Evolutionary conservation across 2,888 invertebrate species (phyloP).

Genomic region (Heterodera filipjevi): DNA sequence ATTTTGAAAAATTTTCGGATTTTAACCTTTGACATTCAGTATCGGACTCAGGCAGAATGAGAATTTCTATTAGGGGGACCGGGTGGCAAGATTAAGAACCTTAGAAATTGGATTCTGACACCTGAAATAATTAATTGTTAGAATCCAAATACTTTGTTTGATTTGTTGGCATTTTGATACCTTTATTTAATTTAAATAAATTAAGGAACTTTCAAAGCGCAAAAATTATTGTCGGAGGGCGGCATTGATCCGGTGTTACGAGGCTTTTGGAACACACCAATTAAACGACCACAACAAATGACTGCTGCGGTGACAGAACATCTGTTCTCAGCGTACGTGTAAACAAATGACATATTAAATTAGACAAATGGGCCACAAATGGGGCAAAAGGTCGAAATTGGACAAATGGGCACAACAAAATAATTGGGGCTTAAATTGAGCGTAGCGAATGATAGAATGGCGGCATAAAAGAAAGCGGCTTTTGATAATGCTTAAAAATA

Average conservation of each 20-base stretch:
- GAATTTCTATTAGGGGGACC: no score
- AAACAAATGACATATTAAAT: not conserved
- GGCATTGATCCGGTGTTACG: conserved; percentile 87
- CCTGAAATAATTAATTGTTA: no score
- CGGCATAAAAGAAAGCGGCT: no score
- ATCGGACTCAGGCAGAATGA: no score
- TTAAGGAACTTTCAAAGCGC: conserved; percentile 73
- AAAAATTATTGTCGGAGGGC: conserved; percentile 91
- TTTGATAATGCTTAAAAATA: no score
- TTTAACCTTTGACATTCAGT: no score
- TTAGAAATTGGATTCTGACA: no score
- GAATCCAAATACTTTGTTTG: no score
- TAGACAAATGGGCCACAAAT: not conserved
- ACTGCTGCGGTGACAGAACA: conserved; percentile 92
- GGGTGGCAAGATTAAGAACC: no score
- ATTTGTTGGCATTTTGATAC: no score
- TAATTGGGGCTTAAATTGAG: not conserved
- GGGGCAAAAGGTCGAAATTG: not conserved
- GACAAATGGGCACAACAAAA: not conserved
- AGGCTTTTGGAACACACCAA: conserved; percentile 60
- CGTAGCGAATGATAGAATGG: not conserved
- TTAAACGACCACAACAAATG: conserved; percentile 75
- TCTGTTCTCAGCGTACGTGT: conserved; percentile 69
- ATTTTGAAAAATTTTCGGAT: not conserved
- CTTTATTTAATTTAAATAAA: no score